Conservation (phyloP, 2,113 vertebrate species). For the Pan paniscus region DNA sequence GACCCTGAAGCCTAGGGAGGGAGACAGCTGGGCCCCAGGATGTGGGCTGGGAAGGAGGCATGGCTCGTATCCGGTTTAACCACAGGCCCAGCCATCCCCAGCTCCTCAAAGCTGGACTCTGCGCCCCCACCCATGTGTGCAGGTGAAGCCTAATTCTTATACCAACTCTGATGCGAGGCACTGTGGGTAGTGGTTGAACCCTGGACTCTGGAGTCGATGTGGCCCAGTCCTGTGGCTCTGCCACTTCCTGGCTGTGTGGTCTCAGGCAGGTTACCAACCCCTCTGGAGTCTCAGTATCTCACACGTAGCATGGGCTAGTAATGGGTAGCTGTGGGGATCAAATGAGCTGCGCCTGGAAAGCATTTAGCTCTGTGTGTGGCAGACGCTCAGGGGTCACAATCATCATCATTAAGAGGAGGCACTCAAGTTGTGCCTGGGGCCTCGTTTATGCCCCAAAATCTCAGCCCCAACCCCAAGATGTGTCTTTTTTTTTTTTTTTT, state of each 20-base stretch:
- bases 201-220: neutral
- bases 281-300: neutral
- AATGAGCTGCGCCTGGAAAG: neutral
- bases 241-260: neutral
- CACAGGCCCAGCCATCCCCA: neutral
- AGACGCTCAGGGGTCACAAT: neutral
- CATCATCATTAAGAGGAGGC: neutral
- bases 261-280: neutral
- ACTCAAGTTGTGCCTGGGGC: neutral
- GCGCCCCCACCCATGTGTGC: neutral
- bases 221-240: neutral
- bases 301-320: neutral
- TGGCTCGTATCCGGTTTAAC: neutral
- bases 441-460: neutral
- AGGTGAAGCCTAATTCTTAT: neutral
- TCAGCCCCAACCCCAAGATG: neutral
- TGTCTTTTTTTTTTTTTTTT: neutral
- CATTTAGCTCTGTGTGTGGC: neutral
- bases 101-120: neutral
- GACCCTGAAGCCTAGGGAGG: neutral
- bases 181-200: no score
- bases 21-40: neutral
- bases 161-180: neutral
- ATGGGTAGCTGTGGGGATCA: neutral
- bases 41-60: no score